Evolutionary conservation across 2,888 invertebrate genomes (phyloP), one percentile per base, ranked within the genome.

Genomic region (Xestobium rufovillosum): DNA sequence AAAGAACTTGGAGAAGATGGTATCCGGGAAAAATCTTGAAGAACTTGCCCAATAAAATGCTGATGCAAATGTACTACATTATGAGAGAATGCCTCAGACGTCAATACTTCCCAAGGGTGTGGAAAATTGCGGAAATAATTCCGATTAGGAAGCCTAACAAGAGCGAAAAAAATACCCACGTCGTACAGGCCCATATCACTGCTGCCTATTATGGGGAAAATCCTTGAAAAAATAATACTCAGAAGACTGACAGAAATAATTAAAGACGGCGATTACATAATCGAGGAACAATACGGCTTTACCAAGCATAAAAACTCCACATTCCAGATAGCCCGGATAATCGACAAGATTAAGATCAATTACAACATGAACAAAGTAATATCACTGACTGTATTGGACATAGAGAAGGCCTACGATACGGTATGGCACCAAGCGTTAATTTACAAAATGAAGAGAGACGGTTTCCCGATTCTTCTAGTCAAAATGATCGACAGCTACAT

Each of bases 1-100:
- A 51, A 51, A 43, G 41, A 47, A 13, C 47, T 45, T 2, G 50
- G 50, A 6, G 1, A 25, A 11, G 49, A 50, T 15, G 6, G n/a
- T 19, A 19, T 19, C 23, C 23, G n/a, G n/a, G 6, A 6, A n/a
- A 19, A 8, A 8, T 19, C 6, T n/a, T 19, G n/a, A 19, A 19
- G n/a, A 19, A 19, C 23, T 19, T 19, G 23, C 23, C 23, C 6
- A 6, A n/a, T 19, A 19, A 19, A 19, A 19, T 19, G 14, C 15
- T 44, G n/a, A 39, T 48, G 1, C 44, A 44, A 39, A 3, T 45
- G 12, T 39, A 26, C 1, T 32, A 43, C 25, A 45, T 44, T 2
- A 32, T 33, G 3, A 45, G 42, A n/a, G 23, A 19, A 2, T 30
- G 29, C 9, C n/a, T 44, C 2, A 38, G 25, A 34, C 4, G 33